Conservation (phyloP, 2,797 vertebrate genomes). For the Enteromius unitaeniatus region DNA sequence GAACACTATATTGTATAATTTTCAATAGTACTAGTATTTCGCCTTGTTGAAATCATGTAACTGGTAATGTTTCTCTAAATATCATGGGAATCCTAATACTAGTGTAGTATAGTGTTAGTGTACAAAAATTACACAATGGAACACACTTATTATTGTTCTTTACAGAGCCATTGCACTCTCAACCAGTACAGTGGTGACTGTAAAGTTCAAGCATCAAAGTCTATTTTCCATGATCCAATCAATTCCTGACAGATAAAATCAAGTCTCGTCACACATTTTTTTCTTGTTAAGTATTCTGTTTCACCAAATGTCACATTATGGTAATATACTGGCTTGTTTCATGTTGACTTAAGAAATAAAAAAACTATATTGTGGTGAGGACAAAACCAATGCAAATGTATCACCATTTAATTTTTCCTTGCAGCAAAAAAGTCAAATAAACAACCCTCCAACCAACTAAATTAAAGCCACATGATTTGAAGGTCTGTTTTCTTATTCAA, state of each 20-base stretch:
- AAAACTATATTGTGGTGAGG: neutral
- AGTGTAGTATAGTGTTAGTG: neutral
- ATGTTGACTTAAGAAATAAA: conserved; percentile 15
- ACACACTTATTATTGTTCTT: neutral
- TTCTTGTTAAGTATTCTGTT: neutral
- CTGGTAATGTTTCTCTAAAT: neutral
- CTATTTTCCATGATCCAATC: neutral
- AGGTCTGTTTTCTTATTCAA: neutral
- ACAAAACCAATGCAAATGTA: conserved; percentile 15
- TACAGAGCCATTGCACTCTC: neutral
- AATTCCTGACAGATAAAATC: neutral
- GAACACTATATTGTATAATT: neutral
- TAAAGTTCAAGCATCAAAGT: neutral
- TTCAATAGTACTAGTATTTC: neutral
- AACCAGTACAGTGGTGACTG: neutral
- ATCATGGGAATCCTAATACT: neutral
- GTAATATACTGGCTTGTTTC: neutral
- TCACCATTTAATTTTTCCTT: conserved; percentile 9
- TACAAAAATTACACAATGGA: neutral
- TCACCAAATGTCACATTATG: neutral
- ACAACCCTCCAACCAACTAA: neutral
- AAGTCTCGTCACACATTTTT: neutral
- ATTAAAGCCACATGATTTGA: conserved; percentile 6
- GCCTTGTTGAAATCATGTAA: neutral
- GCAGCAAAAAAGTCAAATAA: neutral